Conservation (phyloP, 1,140 invertebrate genomes). For the Drosophila carrolli region DNA sequence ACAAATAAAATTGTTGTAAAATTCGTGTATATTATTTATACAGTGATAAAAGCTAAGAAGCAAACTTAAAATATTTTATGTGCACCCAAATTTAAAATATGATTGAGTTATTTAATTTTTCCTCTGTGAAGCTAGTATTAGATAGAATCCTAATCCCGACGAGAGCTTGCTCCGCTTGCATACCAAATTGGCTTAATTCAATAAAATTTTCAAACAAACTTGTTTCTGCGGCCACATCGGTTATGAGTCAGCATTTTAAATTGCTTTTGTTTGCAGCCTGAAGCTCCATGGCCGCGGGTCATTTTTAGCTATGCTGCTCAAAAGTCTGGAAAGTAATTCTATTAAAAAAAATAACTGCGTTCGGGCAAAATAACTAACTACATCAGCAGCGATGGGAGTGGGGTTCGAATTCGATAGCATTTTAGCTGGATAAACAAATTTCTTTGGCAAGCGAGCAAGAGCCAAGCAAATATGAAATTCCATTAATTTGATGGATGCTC, state of each 20-base stretch:
- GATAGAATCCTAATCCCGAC: constrained; percentile 3
- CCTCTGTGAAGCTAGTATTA: neutral
- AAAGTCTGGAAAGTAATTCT: constrained; percentile 70
- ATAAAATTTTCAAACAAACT: constrained; percentile 63
- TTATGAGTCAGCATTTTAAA: constrained; percentile 73
- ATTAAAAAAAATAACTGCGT: constrained; percentile 49
- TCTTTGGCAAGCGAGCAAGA: constrained; percentile 15
- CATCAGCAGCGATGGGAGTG: constrained; percentile 18
- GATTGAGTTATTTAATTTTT: neutral
- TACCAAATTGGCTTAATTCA: constrained; percentile 76
- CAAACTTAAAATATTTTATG: too few relatives aligned
- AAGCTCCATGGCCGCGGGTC: constrained; percentile 27
- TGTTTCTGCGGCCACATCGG: constrained; percentile 42
- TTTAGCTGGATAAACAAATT: constrained; percentile 67
- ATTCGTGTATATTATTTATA: too few relatives aligned
- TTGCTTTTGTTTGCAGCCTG: constrained; percentile 48
- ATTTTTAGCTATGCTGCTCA: constrained; percentile 49
- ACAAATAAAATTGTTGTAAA: neutral
- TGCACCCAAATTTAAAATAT: neutral
- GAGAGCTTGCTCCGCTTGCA: constrained; percentile 41
- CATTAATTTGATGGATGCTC: constrained; percentile 70
- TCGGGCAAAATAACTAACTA: constrained; percentile 26
- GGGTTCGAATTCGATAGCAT: constrained; percentile 58
- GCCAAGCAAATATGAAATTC: constrained; percentile 71
- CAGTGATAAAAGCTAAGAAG: neutral